Base-by-base conservation (phyloP, 2,888 invertebrate genomes). In the Muscina levida region DNA sequence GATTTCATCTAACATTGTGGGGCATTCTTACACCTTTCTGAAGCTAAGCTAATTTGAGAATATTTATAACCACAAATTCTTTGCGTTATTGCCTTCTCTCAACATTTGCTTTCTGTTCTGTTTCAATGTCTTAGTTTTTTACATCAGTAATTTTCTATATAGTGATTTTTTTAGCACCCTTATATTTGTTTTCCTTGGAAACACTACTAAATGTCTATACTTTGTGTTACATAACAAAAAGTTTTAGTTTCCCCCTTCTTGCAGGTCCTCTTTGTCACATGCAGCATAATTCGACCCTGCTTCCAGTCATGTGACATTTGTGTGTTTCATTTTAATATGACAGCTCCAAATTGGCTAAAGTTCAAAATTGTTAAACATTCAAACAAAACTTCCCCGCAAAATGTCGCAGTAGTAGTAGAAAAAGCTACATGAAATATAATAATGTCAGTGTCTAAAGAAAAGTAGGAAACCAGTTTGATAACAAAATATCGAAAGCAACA, bases 291-390 rank as follows among this genome's bases (percentile, higher is more conserved):
- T 59, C 37, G 31, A 59, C 11, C 59, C 19, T 39, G 3, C 8
- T 31, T 19, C 37, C 39, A 59, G 59, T 39, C 42, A 5, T 67
- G 57, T 39, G 26, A 31, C 37, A 48, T 39, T 46, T 66, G 66
- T 72, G 24, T 67, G 53, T 53, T 57, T 44, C 68, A 65, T 44
- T 78, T 70, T 66, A 73, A 73, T 73, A 73, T 73, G 65, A 78
- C 73, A 70, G 70, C 65, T 73, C 70, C 22, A 78, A 78, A 78
- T 78, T 78, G 78, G 78, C 76, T 76, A 70, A 53, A 73, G 56
- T 70, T 73, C 70, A 65, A 73, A 78, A 78, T 78, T 57, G 70
- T 73, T 57, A 70, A 65, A 66, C 39, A 73, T 57, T 15, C 44
- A 51, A 59, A 46, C 56, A 48, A 53, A 13, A 68, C 4, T 22